Conservation (phyloP, 2,797 vertebrate species). For the Melanotaenia nigrans region DNA sequence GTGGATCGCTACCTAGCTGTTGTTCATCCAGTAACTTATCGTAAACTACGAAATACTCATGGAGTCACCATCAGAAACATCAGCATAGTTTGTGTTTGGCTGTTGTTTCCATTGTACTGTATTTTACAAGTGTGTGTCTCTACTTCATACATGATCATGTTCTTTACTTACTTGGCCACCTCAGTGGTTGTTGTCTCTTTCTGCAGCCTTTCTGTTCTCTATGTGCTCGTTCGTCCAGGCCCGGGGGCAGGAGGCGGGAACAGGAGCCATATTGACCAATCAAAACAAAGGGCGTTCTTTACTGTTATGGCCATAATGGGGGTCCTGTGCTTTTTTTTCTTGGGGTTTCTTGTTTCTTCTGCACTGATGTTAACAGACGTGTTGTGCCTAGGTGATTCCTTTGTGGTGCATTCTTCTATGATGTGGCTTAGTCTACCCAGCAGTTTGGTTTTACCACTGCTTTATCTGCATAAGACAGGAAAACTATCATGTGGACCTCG, state of each 20-base stretch:
- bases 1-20: conserved; percentile 52
- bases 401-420: rapidly evolving
- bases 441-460: conserved; percentile 28
- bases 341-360: not conserved
- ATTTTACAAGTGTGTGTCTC: rapidly evolving
- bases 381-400: not conserved
- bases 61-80: conserved; percentile 35
- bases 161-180: too few relatives aligned
- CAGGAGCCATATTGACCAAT: conserved; percentile 5
- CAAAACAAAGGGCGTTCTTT: conserved; percentile 29
- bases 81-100: conserved; percentile 15
- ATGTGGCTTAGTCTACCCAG: not conserved
- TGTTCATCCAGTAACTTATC: conserved; percentile 33
- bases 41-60: too few relatives aligned
- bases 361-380: rapidly evolving
- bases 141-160: rapidly evolving
- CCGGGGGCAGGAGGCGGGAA: conserved; percentile 15
- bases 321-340: not conserved
- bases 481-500: conserved; percentile 6
- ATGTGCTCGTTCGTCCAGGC: conserved; percentile 17
- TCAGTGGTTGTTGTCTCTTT: not conserved
- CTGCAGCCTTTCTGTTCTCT: conserved; percentile 32
- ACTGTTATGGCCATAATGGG: not conserved
- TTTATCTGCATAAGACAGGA: conserved; percentile 39
- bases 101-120: not conserved